phyloP scores from a whole-genome alignment of 2,797 vertebrate species.

The Anguilla pacifica region DNA sequence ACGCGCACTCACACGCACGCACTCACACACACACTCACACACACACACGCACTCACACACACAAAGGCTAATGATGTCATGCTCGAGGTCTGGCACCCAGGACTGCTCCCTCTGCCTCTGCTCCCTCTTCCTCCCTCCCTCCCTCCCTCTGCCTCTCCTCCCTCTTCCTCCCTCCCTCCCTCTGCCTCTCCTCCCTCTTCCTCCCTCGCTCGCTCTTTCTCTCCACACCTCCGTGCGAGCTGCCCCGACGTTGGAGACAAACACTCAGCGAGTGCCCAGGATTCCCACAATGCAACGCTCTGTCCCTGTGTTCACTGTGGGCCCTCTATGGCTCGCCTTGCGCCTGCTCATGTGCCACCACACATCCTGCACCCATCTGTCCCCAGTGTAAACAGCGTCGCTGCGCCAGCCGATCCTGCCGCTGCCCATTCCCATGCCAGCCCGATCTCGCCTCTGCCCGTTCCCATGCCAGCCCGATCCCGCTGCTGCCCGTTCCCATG shows the following conservation, averaged over 20 bases:
- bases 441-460: no score
- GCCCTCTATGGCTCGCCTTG: no score
- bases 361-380: not conserved
- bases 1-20: no score
- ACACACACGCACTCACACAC: not conserved
- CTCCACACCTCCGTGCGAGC: not conserved
- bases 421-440: no score
- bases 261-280: not conserved
- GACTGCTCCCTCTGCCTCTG: no score
- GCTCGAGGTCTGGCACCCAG: constrained; percentile 31
- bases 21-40: no score
- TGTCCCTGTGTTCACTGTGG: not conserved
- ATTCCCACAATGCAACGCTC: not conserved
- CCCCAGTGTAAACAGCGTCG: not conserved
- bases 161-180: not conserved
- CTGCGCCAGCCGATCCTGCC: not conserved
- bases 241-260: not conserved
- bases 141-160: not conserved
- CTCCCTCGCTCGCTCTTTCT: not conserved
- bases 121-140: no score
- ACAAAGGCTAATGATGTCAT: constrained; percentile 26
- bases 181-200: not conserved
- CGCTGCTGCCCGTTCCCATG: no score
- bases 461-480: no score
- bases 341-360: not conserved